Evolutionary conservation across 2,113 vertebrate species (phyloP), one percentile per base, ranked within the genome.

Genomic region (Ciconia maguari): DNA sequence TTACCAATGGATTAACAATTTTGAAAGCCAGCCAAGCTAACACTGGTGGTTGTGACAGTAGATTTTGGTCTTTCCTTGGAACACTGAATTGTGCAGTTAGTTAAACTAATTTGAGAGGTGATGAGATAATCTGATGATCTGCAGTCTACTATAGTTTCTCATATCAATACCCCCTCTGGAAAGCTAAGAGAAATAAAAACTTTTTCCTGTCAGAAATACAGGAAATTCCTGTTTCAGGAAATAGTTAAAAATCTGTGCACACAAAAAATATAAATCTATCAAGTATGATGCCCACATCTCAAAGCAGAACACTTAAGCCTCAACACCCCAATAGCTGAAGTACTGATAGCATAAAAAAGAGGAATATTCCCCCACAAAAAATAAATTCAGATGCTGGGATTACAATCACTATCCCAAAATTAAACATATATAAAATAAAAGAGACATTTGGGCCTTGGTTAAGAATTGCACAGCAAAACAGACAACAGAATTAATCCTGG

Each of bases 401-500:
- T 81, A 27, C 32, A 61, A 32, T 70, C 25, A 26, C 14, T 81
- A 72, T 66, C 26, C 32, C 15, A 34, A 90, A 80, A 61, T 25
- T 41, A 71, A 91, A 87, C 10, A 72, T 70, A 74, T 32, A 57
- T 6, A 27, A 77, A 71, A 79, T 12, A 57, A 64, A 81, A 51
- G 15, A 71, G 41, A 77, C 22, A 72, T 81, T 96, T 96, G 62
- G 32, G 76, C 52, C 64, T 79, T 65, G 77, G 66, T 83, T 92
- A 96, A 85, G 44, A 96, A 89, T 49, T 57, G 42, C 42, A 90
- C 46, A 91, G 54, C n/a, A 94, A 86, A 91, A 80, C 19, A 93
- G 83, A 88, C 64, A 94, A 81, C 74, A 93, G 38, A 86, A 94
- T 92, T 95, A 94, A 94, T 57, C 80, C 81, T 92, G 91, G 78